Conservation (phyloP, 1,140 invertebrate species). For the Ridgeia piscesae region DNA sequence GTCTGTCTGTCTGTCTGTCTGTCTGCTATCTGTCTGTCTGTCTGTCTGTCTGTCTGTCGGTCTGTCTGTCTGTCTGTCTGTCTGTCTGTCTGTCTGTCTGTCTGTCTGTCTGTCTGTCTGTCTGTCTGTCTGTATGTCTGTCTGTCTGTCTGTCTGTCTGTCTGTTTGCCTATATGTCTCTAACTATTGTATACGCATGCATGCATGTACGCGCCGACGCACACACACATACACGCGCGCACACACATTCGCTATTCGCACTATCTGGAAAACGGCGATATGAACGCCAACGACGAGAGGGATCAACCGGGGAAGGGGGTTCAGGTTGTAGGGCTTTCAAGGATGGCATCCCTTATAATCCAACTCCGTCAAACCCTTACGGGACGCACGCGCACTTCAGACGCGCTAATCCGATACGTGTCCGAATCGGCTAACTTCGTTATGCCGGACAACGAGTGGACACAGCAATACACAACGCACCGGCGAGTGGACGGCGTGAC, state of each 20-base stretch:
- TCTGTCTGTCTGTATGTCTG: slow-evolving; percentile 7
- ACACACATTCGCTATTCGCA: background rate
- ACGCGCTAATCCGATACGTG: background rate
- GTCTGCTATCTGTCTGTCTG: background rate
- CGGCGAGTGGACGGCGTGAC: background rate
- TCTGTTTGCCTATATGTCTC: background rate
- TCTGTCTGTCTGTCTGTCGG: slow-evolving; percentile 23
- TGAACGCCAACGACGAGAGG: background rate
- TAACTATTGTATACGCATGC: background rate
- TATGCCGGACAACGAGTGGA: background rate
- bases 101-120: slow-evolving; percentile 22
- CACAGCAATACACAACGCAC: background rate
- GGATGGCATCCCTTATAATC: background rate
- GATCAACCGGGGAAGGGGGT: background rate
- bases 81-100: too few relatives aligned
- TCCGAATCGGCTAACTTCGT: background rate
- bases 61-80: too few relatives aligned
- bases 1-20: slow-evolving; percentile 4
- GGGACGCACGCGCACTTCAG: background rate
- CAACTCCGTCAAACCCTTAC: background rate
- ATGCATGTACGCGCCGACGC: background rate
- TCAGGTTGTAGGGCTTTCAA: background rate
- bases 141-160: slow-evolving; percentile 13
- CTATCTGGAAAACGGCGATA: background rate
- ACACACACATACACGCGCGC: background rate